phyloP scores from a whole-genome alignment of 1,140 invertebrate genomes.

The Triops longicaudatus region DNA sequence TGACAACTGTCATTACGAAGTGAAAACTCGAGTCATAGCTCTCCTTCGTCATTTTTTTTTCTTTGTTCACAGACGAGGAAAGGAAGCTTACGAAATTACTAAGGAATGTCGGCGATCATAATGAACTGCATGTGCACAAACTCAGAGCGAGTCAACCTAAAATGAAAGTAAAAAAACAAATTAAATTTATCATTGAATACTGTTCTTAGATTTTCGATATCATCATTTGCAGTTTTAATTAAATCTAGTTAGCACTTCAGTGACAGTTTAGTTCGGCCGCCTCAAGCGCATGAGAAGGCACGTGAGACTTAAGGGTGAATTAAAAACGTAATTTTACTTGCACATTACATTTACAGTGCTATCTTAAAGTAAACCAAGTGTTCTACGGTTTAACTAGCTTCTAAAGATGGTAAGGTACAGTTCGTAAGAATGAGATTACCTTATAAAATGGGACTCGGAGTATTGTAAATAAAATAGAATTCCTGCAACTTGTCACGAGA shows the following conservation, averaged over 20 bases:
- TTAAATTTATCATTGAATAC: not conserved
- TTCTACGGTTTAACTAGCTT: not conserved
- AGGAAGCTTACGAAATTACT: not conserved
- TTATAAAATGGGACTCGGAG: not conserved
- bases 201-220: too few species aligned
- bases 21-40: not conserved
- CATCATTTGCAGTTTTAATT: too few species aligned
- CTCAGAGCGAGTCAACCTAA: not conserved
- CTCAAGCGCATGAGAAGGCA: too few species aligned
- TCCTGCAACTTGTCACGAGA: not conserved
- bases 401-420: not conserved
- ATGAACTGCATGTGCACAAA: not conserved
- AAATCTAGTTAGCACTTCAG: too few species aligned
- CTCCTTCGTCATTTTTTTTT: not conserved
- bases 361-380: not conserved
- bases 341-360: not conserved
- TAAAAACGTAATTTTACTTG: not conserved
- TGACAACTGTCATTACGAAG: slow-evolving; percentile 11
- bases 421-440: not conserved
- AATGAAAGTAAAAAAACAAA: not conserved
- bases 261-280: too few species aligned
- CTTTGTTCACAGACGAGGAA: not conserved
- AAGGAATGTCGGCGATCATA: not conserved
- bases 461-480: not conserved
- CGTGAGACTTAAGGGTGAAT: not conserved